Evolutionary conservation across 2,888 invertebrate genomes (phyloP).

Genomic region (Macrosiphum euphorbiae): DNA sequence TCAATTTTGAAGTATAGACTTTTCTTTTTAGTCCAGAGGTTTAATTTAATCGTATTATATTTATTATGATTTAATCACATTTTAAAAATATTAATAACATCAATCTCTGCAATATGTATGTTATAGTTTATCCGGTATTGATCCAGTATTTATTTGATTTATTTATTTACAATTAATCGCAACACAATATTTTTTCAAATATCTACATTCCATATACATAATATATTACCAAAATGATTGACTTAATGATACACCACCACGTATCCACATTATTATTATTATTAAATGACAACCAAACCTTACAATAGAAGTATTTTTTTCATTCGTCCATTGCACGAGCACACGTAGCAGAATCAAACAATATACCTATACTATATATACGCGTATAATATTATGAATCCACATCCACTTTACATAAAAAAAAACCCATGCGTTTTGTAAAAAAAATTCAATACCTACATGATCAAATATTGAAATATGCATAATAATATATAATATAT

Average conservation of each 20-base stretch:
- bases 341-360: not conserved
- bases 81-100: not conserved
- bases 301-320: not conserved
- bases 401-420: not conserved
- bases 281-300: not conserved
- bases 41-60: not conserved
- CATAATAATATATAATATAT: conserved; percentile 39
- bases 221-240: not conserved
- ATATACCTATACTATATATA: not conserved
- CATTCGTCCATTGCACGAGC: not conserved
- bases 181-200: not conserved
- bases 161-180: not conserved
- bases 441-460: not conserved
- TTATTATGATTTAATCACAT: not conserved
- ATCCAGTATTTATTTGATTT: too few relatives aligned
- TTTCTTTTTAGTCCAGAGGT: not conserved
- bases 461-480: conserved; percentile 26
- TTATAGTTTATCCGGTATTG: not conserved
- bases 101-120: not conserved
- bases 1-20: not conserved
- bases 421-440: not conserved
- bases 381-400: not conserved
- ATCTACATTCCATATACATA: not conserved
- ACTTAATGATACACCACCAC: not conserved
- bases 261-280: not conserved